Base-by-base conservation (phyloP, 2,888 invertebrate genomes). In the Yponomeuta malinellus region DNA sequence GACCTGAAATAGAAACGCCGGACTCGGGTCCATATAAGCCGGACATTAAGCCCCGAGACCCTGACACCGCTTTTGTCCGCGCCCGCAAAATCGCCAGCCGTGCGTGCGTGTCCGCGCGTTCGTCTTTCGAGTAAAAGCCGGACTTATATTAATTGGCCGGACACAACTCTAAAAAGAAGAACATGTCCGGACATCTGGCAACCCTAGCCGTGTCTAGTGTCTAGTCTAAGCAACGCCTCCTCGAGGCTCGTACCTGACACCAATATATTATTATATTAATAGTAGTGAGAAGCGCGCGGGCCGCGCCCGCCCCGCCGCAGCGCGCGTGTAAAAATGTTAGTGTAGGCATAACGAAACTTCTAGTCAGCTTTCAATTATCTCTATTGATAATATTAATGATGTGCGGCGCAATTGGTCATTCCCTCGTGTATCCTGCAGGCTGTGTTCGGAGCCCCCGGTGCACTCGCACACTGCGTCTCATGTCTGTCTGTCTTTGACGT, bases 321-420 rank as follows among this genome's bases (percentile, higher is more conserved):
- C 71, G 71, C 73, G 71, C 72, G 71, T 72, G 72, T 85, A 84
- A 85, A 84, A 79, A 80, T 83, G 83, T 86, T 89, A 90, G 87
- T 80, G 84, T 89, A 89, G 88, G 83, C 83, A 84, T 88, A 85
- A 89, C 83, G 83, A 81, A 86, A 88, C 84, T 89, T 90, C 87
- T 92, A 91, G 91, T 90, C 88, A 81, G 92, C 91, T 92, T 92
- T 89, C 87, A 83, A 87, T 85, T 85, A 90, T 90, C 87, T 91
- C 88, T 89, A 85, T 67, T 66, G 77, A 76, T 78, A 82, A 83
- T 87, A 85, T 85, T 84, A 84, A 83, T 85, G 79, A 68, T 63
- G 48, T 80, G 81, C 85, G 85, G 82, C 84, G 83, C 80, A 86
- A 83, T 79, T 77, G 75, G 83, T 88, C 86, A n/a, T 37, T 48